Percentiles rank a stretch among this genome's conserved stretches.
Conservation (phyloP, 1,140 invertebrate species). For the Trialeurodes vaporariorum region DNA sequence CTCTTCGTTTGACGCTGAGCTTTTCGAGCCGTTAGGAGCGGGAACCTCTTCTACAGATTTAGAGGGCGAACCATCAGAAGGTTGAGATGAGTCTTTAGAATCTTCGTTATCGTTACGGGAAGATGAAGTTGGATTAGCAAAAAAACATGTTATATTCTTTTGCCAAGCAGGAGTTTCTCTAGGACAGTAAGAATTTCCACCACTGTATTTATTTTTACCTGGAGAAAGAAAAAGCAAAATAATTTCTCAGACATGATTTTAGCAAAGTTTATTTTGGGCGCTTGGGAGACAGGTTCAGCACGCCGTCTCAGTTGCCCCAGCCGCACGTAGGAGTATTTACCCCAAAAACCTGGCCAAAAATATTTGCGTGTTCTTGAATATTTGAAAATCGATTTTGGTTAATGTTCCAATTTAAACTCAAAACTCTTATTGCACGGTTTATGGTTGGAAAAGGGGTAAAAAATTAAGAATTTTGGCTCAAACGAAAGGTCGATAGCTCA, state of each 20-base stretch:
- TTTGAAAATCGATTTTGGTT: background rate
- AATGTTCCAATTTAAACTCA: background rate
- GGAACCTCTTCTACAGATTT: no score
- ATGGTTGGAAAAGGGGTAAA: no score
- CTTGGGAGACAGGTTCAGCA: no score
- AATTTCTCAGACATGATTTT: no score
- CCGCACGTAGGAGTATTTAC: background rate
- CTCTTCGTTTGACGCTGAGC: no score
- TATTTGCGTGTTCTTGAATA: background rate
- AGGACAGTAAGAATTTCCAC: constrained; percentile 39
- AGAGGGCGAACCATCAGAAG: no score
- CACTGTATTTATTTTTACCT: constrained; percentile 21
- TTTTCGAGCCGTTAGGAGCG: no score
- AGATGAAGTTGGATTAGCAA: constrained; percentile 22
- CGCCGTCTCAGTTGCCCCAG: no score
- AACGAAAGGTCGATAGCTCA: no score
- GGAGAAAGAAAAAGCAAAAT: background rate
- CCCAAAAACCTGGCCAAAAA: background rate
- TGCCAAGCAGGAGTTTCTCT: constrained; percentile 41
- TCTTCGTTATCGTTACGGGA: background rate
- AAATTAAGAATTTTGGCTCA: no score
- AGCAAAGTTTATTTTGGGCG: background rate
- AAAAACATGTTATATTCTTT: constrained; percentile 40
- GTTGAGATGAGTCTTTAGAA: no score
- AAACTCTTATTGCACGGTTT: no score